These are phyloP conservation scores for Monoplex corrugatus DNA, from an alignment of 2,888 invertebrate species.

Conservation along the genomic window DNA sequence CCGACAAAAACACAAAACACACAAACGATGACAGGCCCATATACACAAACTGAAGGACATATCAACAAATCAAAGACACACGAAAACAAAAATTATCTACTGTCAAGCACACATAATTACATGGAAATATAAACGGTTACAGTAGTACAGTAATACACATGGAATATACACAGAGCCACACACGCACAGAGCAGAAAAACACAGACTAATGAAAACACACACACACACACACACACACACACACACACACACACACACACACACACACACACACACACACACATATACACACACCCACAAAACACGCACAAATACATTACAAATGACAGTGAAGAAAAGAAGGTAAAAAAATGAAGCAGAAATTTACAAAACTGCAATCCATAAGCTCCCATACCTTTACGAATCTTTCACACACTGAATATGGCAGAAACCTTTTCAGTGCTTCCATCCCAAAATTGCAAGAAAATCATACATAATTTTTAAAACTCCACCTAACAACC, in stretches of 20 bases:
- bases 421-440: no score
- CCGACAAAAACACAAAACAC: background rate
- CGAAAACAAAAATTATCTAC: background rate
- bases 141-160: background rate
- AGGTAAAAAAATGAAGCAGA: no score
- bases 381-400: no score
- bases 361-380: no score
- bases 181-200: background rate
- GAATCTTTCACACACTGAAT: no score
- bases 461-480: no score
- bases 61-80: background rate
- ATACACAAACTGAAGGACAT: background rate
- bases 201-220: background rate
- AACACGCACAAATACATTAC: background rate
- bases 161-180: background rate
- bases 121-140: background rate
- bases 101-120: background rate
- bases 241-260: background rate
- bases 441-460: no score
- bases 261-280: constrained; percentile 1
- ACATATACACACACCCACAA: background rate
- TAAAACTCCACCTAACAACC: no score
- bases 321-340: no score
- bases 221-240: background rate
- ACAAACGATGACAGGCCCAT: background rate